These are phyloP conservation scores for Mactromeris polynyma DNA, from an alignment of 2,888 invertebrate species.

Conservation along the genomic window DNA sequence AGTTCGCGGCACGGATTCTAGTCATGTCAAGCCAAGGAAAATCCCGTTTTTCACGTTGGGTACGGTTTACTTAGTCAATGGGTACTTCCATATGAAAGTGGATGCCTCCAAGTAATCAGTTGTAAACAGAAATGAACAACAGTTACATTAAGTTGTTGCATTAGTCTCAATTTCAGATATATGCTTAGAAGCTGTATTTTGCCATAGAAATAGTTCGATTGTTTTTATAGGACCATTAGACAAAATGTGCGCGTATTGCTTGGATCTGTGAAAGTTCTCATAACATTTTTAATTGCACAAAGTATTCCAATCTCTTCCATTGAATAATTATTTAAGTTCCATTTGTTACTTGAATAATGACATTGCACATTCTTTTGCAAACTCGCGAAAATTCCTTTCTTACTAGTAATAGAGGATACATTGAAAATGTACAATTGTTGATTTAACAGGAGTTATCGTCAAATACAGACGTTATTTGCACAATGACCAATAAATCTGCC, in stretches of 20 bases:
- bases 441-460: conserved; percentile 46
- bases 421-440: conserved; percentile 35
- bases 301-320: background rate
- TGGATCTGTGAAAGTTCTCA: background rate
- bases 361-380: conserved; percentile 60
- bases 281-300: background rate
- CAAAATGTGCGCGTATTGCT: too few species aligned
- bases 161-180: background rate
- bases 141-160: background rate
- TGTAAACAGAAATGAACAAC: too few species aligned
- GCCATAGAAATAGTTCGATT: background rate
- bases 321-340: background rate
- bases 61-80: too few species aligned
- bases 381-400: conserved; percentile 55
- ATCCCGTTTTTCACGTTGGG: too few species aligned
- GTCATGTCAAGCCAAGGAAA: too few species aligned
- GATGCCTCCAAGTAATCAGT: background rate
- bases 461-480: conserved; percentile 48
- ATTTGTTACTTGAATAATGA: conserved; percentile 41
- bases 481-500: conserved; percentile 54
- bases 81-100: too few species aligned
- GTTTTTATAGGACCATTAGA: background rate
- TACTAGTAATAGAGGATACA: conserved; percentile 40
- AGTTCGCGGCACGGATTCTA: too few species aligned
- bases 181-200: too few species aligned